A percentile compares a stretch with the other conserved stretches of the same genome.
Conservation (phyloP, 1,140 invertebrate species). For the Ips nitidus region DNA sequence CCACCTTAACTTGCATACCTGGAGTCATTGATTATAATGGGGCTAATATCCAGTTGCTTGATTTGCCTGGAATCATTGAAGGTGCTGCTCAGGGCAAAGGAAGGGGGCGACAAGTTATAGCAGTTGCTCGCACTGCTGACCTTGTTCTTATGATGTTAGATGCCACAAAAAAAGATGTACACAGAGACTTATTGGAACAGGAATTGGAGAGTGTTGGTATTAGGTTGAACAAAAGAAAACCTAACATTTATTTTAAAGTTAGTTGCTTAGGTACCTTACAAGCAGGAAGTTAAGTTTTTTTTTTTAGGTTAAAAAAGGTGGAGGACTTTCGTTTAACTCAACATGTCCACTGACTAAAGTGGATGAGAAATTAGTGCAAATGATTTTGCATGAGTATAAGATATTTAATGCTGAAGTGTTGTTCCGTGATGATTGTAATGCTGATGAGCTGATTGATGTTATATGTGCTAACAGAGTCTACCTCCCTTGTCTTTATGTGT, state of each 20-base stretch:
- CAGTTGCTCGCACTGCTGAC: constrained; percentile 95
- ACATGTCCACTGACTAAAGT: constrained; percentile 91
- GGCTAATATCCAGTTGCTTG: constrained; percentile 96
- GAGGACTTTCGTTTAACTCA: constrained; percentile 98
- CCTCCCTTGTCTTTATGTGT: constrained; percentile 96
- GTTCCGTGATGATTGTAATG: constrained; percentile 93
- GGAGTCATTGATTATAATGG: constrained; percentile 98
- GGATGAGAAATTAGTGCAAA: constrained; percentile 97
- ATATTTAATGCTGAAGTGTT: constrained; percentile 98
- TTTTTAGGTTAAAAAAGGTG: constrained; percentile 87
- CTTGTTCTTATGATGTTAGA: constrained; percentile 98
- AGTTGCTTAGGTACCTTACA: constrained; percentile 4
- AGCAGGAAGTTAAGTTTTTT: background rate
- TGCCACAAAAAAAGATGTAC: constrained; percentile 95
- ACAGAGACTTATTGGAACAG: constrained; percentile 84
- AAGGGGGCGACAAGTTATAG: constrained; percentile 84
- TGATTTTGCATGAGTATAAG: constrained; percentile 99
- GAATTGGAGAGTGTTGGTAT: constrained; percentile 97
- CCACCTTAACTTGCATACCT: constrained; percentile 98
- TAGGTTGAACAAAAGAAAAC: constrained; percentile 88
- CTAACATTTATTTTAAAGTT: constrained; percentile 98
- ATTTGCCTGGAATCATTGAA: constrained; percentile 97
- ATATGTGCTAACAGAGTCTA: constrained; percentile 97
- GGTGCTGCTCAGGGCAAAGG: constrained; percentile 94
- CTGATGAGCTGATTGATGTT: constrained; percentile 99